These are phyloP conservation scores for Archips crataeganus DNA, from an alignment of 2,888 invertebrate genomes.

Conservation along the genomic window DNA sequence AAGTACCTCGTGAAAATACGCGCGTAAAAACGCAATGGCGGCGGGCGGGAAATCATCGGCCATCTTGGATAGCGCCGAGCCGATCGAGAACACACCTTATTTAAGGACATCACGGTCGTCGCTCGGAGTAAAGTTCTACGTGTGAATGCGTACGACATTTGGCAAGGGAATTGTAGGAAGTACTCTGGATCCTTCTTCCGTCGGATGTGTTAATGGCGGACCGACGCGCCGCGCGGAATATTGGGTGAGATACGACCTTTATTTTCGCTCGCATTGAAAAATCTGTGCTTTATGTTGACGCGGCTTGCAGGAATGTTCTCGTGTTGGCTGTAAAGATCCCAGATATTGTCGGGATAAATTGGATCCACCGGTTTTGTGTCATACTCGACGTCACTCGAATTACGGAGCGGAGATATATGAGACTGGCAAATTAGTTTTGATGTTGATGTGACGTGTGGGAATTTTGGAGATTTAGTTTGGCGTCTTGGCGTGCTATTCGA, in stretches of 20 bases:
- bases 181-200: conserved; percentile 53
- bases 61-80: conserved; percentile 19
- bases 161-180: conserved; percentile 58
- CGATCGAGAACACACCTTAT: conserved; percentile 33
- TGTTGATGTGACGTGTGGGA: conserved; percentile 1
- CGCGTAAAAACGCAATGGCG: conserved; percentile 53
- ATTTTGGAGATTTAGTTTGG: neutral
- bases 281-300: conserved; percentile 48
- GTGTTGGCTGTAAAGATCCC: conserved; percentile 33
- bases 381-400: conserved; percentile 15
- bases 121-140: conserved; percentile 31
- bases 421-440: conserved; percentile 18
- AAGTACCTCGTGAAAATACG: conserved; percentile 53
- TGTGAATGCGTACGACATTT: conserved; percentile 53
- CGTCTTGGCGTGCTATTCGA: neutral
- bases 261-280: conserved; percentile 56
- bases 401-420: conserved; percentile 4
- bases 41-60: conserved; percentile 51
- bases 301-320: conserved; percentile 29
- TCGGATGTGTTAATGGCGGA: conserved; percentile 58
- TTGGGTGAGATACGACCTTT: conserved; percentile 50
- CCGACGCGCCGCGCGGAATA: conserved; percentile 38
- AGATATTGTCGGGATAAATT: conserved; percentile 36
- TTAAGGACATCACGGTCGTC: conserved; percentile 12
- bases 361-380: conserved; percentile 28